Evolutionary conservation across 2,888 invertebrate species (phyloP), one percentile per base, ranked within the genome.

Genomic region (Selenia dentaria): DNA sequence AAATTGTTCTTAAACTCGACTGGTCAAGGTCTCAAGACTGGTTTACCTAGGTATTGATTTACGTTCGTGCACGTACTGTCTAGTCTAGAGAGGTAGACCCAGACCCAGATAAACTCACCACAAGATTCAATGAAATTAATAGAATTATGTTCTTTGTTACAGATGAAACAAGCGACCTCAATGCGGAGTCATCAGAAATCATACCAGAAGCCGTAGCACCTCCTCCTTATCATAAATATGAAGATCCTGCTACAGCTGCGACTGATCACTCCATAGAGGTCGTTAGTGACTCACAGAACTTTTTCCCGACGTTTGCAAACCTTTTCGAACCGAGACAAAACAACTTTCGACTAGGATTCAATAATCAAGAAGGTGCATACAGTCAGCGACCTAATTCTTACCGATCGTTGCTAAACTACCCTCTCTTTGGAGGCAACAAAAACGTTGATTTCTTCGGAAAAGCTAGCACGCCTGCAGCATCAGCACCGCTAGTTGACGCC

Each of bases 221-320:
- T 49, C 92, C 89, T 47, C 81, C 72, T 8, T 66, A 62, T 43
- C 65, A 62, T 32, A 59, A 59, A 36, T 63, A 70, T 45, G 64
- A 60, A 8, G 78, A 74, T 34, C 69, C 72, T 14, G 70, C 75
- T 32, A 62, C 76, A 9, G 71, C 73, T 11, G 74, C 82, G 13
- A 73, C 76, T 14, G 91, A 91, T 47, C 92, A 91, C 64, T 92
- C 91, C 11, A 73, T 92, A 47, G 93, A 93, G 67, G 90, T 92
- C 9, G 82, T 92, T 11, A 86, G 87, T 9, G 83, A 84, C 38
- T 92, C 93, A 35, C 95, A 95, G 69, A 94, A 93, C 33, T 96
- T 95, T 80, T 96, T 95, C 81, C 96, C 96, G 0, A 93, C 95
- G 0, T 96, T 95, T 70, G 93, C 94, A 1, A 94, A 93, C 59